Evolutionary conservation across 2,797 vertebrate genomes (phyloP), one percentile per base, ranked within the genome.

Genomic region (Eulemur coronatus): DNA sequence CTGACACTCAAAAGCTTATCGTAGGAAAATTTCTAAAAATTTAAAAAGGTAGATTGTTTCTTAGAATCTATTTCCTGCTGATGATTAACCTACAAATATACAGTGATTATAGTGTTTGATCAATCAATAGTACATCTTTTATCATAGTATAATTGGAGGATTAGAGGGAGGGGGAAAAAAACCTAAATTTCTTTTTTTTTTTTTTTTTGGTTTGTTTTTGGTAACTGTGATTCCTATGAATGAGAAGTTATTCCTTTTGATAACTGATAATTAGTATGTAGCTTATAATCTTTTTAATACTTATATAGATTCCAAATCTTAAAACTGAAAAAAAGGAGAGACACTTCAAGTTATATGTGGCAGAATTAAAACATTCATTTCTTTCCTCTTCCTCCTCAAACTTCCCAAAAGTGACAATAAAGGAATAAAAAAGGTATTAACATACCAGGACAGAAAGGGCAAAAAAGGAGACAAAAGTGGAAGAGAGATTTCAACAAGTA

Each of bases 41-140:
- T 70, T 80, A 52, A 57, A 46, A 91, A 93, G 72, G 41, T 70
- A 15, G 3, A 46, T 89, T 88, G 24, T 67, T 94, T 91, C 61
- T 96, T 90, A 82, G 24, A 94, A 65, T 70, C 35, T 73, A 38
- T 90, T 94, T 88, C 35, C 65, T 94, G 22, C 28, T 76, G 48
- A 80, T 80, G 28, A 7, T 95, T 91, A 59, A 67, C 89, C 86
- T 93, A 65, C 43, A 97, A 79, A 72, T 76, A 67, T 41, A 67
- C 10, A 85, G 30, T 75, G 46, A 92, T 84, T 50, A 86, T 20
- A 75, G 50, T 88, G 61, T 81, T 55, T 89, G 13, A 69, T 92
- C 63, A 72, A 94, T 80, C 84, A 93, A 65, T 26, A 81, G 73
- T 50, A 33, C 14, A 50, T 63, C 13, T 85, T 95, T 80, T 70